Evolutionary conservation across 2,888 invertebrate genomes (phyloP).

Genomic region (Chaetogeoica ovagalla): DNA sequence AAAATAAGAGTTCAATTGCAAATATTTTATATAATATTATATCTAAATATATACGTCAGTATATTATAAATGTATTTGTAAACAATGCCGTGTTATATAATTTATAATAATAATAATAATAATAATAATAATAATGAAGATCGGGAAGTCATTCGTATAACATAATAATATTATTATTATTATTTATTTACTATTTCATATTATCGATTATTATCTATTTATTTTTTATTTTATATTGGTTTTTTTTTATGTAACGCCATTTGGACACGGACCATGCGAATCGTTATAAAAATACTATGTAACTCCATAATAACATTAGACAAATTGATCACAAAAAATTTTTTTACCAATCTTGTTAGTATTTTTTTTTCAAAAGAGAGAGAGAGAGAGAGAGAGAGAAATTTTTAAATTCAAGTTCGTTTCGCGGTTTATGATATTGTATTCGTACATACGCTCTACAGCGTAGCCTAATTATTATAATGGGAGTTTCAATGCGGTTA

Average conservation of each 20-base stretch:
- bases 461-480: slow-evolving; percentile 4
- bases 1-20: neutral
- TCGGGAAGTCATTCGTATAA: no score
- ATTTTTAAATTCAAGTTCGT: neutral
- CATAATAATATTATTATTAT: neutral
- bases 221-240: neutral
- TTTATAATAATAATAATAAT: no score
- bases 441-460: no score
- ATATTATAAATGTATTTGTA: neutral
- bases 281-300: neutral
- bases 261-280: neutral
- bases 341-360: neutral
- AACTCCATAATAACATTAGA: no score
- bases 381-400: neutral
- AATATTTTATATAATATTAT: neutral
- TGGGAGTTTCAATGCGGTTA: neutral
- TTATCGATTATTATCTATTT: neutral
- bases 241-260: no score
- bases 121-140: neutral
- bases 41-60: neutral
- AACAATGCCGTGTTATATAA: neutral
- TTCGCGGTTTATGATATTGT: slow-evolving; percentile 8
- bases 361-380: neutral
- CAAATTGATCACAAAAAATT: slow-evolving; percentile 16
- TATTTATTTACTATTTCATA: slow-evolving; percentile 1